Evolutionary conservation across 2,113 vertebrate genomes (phyloP).

Genomic region (Limnothrissa miodon): DNA sequence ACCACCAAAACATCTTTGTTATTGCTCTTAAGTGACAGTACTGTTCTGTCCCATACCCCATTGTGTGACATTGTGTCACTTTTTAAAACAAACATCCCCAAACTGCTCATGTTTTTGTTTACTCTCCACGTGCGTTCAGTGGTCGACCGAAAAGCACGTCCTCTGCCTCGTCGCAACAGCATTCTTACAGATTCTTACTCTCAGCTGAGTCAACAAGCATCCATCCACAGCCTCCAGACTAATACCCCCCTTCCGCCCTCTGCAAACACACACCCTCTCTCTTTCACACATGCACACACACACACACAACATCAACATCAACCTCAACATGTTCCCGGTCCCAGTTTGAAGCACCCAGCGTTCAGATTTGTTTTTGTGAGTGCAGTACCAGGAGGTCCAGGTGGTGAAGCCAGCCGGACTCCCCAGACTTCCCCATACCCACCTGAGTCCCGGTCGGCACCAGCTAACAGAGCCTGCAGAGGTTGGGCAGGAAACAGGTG

Average conservation of each 20-base stretch:
- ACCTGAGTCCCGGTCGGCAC: too few relatives aligned
- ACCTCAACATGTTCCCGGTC: background rate
- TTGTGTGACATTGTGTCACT: background rate
- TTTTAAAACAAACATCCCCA: background rate
- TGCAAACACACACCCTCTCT: background rate
- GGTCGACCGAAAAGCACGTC: background rate
- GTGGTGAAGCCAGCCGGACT: too few relatives aligned
- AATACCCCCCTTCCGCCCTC: background rate
- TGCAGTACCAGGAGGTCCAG: conserved; percentile 5
- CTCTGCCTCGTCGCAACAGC: background rate
- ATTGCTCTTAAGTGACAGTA: background rate
- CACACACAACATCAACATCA: background rate
- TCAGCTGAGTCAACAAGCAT: conserved; percentile 17
- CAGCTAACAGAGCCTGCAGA: background rate
- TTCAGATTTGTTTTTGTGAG: conserved; percentile 34
- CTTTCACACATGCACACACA: background rate
- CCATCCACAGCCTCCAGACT: background rate
- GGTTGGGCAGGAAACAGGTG: conserved; percentile 39
- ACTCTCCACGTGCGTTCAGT: background rate
- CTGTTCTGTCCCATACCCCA: background rate
- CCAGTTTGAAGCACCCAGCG: background rate
- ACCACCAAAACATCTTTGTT: too few relatives aligned
- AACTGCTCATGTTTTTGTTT: background rate
- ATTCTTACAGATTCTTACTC: background rate
- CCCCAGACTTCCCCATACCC: too few relatives aligned